A percentile compares a stretch with the other conserved stretches of the same genome.
Evolutionary conservation across 2,888 invertebrate species (phyloP).

Genomic region (Hirtodrosophila duncani): DNA sequence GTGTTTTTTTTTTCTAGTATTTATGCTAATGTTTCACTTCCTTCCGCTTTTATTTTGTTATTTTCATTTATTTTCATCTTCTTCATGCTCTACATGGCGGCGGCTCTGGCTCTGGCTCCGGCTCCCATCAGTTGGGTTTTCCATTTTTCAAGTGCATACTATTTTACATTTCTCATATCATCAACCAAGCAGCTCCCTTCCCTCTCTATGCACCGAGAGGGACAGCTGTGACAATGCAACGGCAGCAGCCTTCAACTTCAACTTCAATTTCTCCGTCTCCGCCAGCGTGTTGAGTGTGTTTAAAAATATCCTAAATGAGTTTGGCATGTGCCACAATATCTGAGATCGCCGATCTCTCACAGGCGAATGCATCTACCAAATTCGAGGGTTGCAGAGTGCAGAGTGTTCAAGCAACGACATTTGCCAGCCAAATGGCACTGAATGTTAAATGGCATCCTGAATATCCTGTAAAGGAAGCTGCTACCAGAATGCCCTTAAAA

Average conservation of each 20-base stretch:
- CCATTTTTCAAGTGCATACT: conserved; percentile 62
- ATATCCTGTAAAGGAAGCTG: too few species aligned
- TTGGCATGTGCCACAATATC: conserved; percentile 67
- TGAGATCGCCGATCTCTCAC: conserved; percentile 5
- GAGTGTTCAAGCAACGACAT: background rate
- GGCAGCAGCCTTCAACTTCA: conserved; percentile 2
- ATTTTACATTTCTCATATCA: background rate
- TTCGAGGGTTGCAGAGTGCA: background rate
- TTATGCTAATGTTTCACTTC: conserved; percentile 49
- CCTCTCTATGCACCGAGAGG: conserved; percentile 3
- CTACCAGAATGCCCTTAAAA: too few species aligned
- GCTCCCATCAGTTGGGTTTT: conserved; percentile 7
- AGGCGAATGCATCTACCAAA: background rate
- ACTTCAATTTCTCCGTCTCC: conserved; percentile 7
- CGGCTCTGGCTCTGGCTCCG: too few species aligned
- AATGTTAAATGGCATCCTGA: too few species aligned
- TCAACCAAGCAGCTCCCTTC: background rate
- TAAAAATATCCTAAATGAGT: conserved; percentile 63
- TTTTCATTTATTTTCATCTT: conserved; percentile 7
- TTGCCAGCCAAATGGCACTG: too few species aligned
- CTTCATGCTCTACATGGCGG: conserved; percentile 14
- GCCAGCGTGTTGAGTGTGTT: conserved; percentile 24
- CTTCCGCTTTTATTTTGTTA: conserved; percentile 50
- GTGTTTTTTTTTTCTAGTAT: background rate
- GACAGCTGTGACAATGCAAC: conserved; percentile 14